Conservation (phyloP, 1,140 invertebrate genomes). For the Apis mellifera region Amel_HAv3.1 CM009932.2:2594501-2595000, state of each 20-base stretch:
- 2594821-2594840: too few species aligned
- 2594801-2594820: too few species aligned
- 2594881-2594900: too few species aligned
- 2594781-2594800: not conserved
- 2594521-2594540: constrained; percentile 4
- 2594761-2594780: too few species aligned
- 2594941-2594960: too few species aligned
- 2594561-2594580: not conserved
- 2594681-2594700: not conserved
- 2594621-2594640: not conserved
- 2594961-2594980: too few species aligned
- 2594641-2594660: constrained; percentile 9
- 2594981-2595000: too few species aligned
- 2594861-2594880: too few species aligned
- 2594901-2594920: too few species aligned
- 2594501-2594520: not conserved
- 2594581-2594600: not conserved
- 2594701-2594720: not conserved
- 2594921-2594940: too few species aligned
- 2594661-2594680: constrained; percentile 4
- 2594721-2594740: not conserved
- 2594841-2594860: too few species aligned
- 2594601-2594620: too few species aligned
- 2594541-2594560: not conserved
- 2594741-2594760: constrained; percentile 1